Evolutionary conservation across 2,113 vertebrate species (phyloP).

Genomic region (Lophotis ruficrista): DNA sequence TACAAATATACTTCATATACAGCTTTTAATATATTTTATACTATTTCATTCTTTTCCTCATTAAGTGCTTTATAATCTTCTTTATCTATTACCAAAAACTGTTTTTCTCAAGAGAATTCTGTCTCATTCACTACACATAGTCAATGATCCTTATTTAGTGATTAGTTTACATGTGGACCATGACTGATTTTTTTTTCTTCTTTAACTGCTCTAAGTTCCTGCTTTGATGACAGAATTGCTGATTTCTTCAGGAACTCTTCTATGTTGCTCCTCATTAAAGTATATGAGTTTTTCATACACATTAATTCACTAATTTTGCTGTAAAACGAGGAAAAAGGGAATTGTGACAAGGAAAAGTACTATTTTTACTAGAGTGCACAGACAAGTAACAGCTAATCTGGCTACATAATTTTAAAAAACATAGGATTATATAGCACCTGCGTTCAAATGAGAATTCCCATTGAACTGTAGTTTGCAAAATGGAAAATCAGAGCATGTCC

Average conservation of each 20-base stretch:
- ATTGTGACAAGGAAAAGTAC: neutral
- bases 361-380: neutral
- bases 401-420: neutral
- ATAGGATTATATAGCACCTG: neutral
- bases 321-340: neutral
- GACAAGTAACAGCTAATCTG: neutral
- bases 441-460: neutral
- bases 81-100: neutral
- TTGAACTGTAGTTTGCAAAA: neutral
- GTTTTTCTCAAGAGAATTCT: neutral
- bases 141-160: neutral
- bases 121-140: neutral
- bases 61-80: neutral
- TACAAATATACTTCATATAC: neutral
- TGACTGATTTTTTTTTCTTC: neutral
- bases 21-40: neutral
- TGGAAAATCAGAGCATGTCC: neutral
- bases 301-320: neutral
- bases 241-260: neutral
- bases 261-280: neutral
- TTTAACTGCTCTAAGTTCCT: neutral
- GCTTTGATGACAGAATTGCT: neutral
- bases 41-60: neutral
- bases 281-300: neutral
- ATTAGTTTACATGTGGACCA: neutral